Evolutionary conservation across 1,140 invertebrate genomes (phyloP).

Genomic region (Megalonaias nervosa): DNA sequence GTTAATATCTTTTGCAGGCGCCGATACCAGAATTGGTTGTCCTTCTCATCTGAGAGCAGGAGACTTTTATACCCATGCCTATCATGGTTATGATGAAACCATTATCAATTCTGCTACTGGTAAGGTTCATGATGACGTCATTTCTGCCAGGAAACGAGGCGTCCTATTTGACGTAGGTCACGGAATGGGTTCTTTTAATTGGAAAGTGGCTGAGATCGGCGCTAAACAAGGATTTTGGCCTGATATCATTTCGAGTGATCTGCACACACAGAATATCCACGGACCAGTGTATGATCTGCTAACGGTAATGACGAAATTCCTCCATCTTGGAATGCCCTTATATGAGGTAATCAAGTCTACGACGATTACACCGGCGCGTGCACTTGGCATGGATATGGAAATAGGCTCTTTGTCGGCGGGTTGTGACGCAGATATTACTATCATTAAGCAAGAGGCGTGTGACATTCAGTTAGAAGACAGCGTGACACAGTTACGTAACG

Average conservation of each 20-base stretch:
- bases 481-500: slow-evolving; percentile 38
- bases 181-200: slow-evolving; percentile 61
- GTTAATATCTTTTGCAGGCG: no score
- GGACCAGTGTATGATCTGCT: slow-evolving; percentile 63
- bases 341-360: slow-evolving; percentile 54
- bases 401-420: slow-evolving; percentile 57
- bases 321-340: slow-evolving; percentile 63
- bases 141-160: slow-evolving; percentile 54
- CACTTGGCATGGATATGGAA: slow-evolving; percentile 38
- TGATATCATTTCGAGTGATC: slow-evolving; percentile 62
- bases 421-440: slow-evolving; percentile 56
- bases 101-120: slow-evolving; percentile 47
- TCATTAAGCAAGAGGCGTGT: slow-evolving; percentile 50
- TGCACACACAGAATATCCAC: slow-evolving; percentile 51
- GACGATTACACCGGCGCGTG: slow-evolving; percentile 54
- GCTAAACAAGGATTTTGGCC: slow-evolving; percentile 54
- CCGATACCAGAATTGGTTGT: slow-evolving; percentile 39
- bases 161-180: slow-evolving; percentile 66
- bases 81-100: slow-evolving; percentile 40
- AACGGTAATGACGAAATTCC: slow-evolving; percentile 62
- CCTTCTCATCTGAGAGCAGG: slow-evolving; percentile 53
- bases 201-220: slow-evolving; percentile 57
- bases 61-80: slow-evolving; percentile 65
- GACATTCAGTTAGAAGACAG: slow-evolving; percentile 54
- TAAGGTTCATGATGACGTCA: slow-evolving; percentile 42